Percentiles rank a stretch among this genome's conserved stretches.
phyloP scores from a whole-genome alignment of 2,113 vertebrate species.

The Pteronura brasiliensis region DNA sequence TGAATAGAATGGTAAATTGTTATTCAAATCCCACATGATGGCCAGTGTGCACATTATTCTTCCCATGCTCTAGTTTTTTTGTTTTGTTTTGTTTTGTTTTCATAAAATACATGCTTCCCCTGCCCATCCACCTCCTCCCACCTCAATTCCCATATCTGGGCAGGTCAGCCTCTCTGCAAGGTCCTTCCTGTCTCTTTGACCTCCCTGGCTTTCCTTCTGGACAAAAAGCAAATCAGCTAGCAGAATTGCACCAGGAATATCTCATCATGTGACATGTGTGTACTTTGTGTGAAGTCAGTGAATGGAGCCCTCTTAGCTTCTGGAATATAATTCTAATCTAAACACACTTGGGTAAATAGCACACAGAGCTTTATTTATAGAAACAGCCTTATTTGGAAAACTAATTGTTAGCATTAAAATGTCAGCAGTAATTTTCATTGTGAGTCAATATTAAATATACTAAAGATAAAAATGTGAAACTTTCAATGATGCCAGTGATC shows the following conservation, averaged over 20 bases:
- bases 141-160: not conserved
- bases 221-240: not conserved
- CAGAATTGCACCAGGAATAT: not conserved
- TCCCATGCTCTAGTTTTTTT: not conserved
- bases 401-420: not conserved
- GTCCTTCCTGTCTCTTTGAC: not conserved
- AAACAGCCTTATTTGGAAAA: not conserved
- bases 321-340: conserved; percentile 24
- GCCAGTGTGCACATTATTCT: not conserved
- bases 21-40: not conserved
- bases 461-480: not conserved
- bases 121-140: too few species aligned
- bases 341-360: not conserved
- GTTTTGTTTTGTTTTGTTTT: too few species aligned
- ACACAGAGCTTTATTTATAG: not conserved
- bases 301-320: not conserved
- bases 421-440: not conserved
- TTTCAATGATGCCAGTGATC: not conserved
- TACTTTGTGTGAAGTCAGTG: not conserved
- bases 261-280: not conserved
- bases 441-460: not conserved
- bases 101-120: not conserved
- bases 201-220: not conserved
- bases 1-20: not conserved
- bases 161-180: not conserved